phyloP scores from a whole-genome alignment of 1,140 invertebrate genomes.

The Cotesia typhae region DNA sequence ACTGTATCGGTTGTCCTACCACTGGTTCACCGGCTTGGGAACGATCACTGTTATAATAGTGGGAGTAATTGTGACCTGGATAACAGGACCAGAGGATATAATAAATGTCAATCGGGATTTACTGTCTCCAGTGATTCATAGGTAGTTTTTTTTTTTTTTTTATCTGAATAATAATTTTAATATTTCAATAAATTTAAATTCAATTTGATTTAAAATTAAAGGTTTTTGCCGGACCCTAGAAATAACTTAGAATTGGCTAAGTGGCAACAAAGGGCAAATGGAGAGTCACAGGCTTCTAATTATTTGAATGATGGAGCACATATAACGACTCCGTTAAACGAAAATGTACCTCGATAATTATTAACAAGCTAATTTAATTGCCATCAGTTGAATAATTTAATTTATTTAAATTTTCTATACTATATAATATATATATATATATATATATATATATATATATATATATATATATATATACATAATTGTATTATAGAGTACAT shows the following conservation, averaged over 20 bases:
- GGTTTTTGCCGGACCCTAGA: conserved; percentile 32
- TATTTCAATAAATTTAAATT: conserved; percentile 6
- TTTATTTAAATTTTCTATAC: neutral
- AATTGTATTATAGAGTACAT: too few species aligned
- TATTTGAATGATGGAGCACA: conserved; percentile 4
- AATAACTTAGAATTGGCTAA: conserved; percentile 20
- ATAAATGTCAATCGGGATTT: conserved; percentile 69
- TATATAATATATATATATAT: too few species aligned
- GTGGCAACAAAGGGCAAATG: conserved; percentile 22
- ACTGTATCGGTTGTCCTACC: conserved; percentile 76
- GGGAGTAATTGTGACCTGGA: conserved; percentile 72
- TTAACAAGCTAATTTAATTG: neutral
- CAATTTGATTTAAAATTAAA: conserved; percentile 1
- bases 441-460: too few species aligned
- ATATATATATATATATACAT: too few species aligned
- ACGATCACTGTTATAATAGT: conserved; percentile 71
- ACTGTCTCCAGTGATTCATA: conserved; percentile 70
- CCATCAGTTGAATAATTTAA: too few species aligned
- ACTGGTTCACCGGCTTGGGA: conserved; percentile 80
- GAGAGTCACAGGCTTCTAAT: conserved; percentile 17
- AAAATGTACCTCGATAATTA: neutral
- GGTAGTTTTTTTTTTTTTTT: conserved; percentile 46
- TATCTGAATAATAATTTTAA: conserved; percentile 2
- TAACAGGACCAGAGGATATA: conserved; percentile 73
- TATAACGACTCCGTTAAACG: conserved; percentile 4